phyloP scores from a whole-genome alignment of 2,113 vertebrate genomes.

The Anarhynchus alexandrinus region DNA sequence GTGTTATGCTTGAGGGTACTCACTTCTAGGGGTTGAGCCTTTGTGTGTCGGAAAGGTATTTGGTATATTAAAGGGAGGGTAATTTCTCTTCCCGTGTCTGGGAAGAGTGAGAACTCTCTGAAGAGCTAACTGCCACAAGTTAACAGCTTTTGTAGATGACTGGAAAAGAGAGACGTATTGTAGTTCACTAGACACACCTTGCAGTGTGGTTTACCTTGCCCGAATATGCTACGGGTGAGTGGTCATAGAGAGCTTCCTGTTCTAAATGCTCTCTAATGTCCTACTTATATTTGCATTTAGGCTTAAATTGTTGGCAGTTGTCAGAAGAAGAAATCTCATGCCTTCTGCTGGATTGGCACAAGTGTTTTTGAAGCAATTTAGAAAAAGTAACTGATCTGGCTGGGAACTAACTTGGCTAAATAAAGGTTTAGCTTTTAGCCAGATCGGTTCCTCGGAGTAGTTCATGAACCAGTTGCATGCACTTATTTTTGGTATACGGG shows the following conservation, averaged over 20 bases:
- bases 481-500: not conserved
- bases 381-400: not conserved
- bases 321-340: not conserved
- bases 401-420: not conserved
- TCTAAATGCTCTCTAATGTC: not conserved
- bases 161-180: not conserved
- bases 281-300: not conserved
- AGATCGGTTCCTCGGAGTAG: not conserved
- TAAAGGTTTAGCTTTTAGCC: not conserved
- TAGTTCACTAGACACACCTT: not conserved
- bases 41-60: not conserved
- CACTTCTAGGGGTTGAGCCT: not conserved
- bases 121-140: not conserved
- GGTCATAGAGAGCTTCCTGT: not conserved
- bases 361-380: not conserved
- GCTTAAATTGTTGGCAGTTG: not conserved
- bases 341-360: constrained; percentile 8
- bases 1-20: not conserved
- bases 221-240: not conserved
- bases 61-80: too few species aligned
- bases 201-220: not conserved
- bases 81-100: not conserved
- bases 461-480: not conserved
- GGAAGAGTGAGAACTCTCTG: not conserved
- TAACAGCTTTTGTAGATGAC: not conserved